Evolutionary conservation across 2,113 vertebrate genomes (phyloP).

Genomic region (Mystacornis crossleyi): DNA sequence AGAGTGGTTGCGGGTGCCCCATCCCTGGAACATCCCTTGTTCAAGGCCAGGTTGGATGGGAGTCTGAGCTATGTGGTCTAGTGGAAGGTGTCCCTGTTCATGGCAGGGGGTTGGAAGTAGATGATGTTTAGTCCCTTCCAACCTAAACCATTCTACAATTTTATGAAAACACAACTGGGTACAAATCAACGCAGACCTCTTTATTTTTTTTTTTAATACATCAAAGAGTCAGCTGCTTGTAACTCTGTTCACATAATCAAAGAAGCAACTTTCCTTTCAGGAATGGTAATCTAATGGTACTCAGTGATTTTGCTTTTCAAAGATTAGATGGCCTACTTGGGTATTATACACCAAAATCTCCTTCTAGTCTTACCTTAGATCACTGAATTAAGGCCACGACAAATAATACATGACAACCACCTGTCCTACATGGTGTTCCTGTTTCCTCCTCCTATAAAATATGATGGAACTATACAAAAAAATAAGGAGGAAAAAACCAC

Average conservation of each 20-base stretch:
- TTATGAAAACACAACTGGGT: background rate
- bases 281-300: background rate
- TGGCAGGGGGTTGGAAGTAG: background rate
- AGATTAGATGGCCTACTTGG: background rate
- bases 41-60: background rate
- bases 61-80: background rate
- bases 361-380: background rate
- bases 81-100: background rate
- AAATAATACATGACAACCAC: background rate
- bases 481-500: rapidly evolving
- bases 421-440: background rate
- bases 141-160: background rate
- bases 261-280: background rate
- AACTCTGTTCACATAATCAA: background rate
- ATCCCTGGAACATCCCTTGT: background rate
- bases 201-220: background rate
- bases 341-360: background rate
- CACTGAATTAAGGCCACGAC: background rate
- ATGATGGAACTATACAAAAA: background rate
- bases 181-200: background rate
- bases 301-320: background rate
- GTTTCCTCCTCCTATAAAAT: background rate
- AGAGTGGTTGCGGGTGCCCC: background rate
- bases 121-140: background rate
- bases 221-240: background rate